Evolutionary conservation across 2,113 vertebrate species (phyloP), one percentile per base, ranked within the genome.

Genomic region (Rhabdornis inornatus): DNA sequence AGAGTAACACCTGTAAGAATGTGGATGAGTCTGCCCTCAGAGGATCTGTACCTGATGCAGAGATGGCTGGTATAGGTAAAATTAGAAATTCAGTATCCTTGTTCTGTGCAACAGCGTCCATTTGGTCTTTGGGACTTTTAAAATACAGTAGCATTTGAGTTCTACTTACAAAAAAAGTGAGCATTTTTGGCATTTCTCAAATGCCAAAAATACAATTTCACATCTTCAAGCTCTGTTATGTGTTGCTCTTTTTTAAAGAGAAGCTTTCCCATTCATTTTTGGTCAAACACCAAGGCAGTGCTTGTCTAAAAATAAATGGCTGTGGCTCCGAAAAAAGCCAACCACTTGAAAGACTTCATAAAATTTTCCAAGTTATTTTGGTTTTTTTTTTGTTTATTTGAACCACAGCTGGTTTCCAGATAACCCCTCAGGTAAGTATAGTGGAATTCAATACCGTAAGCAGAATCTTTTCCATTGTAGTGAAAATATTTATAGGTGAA

Each of bases 21-120:
- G 0, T 82, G 78, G 97, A 98, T 23, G 96, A 97, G 13, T 42
- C 92, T n/a, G 96, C 96, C 33, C 89, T 95, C 72, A 98, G 50
- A 59, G 98, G 98, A 84, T 98, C 98, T 82, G 96, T 98, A 89
- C 98, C 95, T 0, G 99, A 98, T 94, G 97, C 98, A 31, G 98
- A 99, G 94, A 97, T 99, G 81, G 97, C 98, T 89, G 97, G 97
- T 93, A 98, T 98, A 91, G 99, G 99, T 99, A 98, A 97, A 95
- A 60, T 66, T 9, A 79, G 52, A 94, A 59, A 55, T 72, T 37
- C 35, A 14, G 4, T 55, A 25, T 42, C 30, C 12, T 92, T 64
- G 6, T 44, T 80, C 19, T 89, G 57, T 80, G 37, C 13, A 28
- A n/a, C 39, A 50, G 20, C 31, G 53, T 61, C 31, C 21, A 12